A percentile compares a stretch with the other conserved stretches of the same genome.
These are phyloP conservation scores for Thripadectes ignobilis DNA, from an alignment of 2,797 vertebrate genomes.

Conservation along the genomic window DNA sequence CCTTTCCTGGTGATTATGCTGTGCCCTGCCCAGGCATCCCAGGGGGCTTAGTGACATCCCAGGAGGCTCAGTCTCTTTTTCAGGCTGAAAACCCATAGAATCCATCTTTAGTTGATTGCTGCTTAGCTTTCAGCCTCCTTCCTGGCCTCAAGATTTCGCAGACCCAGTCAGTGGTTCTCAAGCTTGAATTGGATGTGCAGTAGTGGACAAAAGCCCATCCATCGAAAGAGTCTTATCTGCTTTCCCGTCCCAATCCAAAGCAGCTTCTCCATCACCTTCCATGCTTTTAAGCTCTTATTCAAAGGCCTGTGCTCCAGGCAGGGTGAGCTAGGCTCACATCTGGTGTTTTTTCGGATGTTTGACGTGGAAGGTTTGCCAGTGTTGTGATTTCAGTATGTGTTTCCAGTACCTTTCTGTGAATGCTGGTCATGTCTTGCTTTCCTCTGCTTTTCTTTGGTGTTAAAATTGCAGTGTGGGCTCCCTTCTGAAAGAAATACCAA, in stretches of 20 bases:
- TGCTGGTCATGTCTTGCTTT: background rate
- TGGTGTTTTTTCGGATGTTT: background rate
- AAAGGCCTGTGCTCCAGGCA: background rate
- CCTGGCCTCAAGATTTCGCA: background rate
- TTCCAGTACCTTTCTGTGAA: background rate
- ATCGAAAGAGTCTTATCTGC: background rate
- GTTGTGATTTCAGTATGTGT: background rate
- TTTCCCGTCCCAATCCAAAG: background rate
- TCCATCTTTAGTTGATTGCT: background rate
- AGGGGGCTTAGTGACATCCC: background rate
- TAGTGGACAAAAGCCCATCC: background rate
- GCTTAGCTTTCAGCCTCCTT: background rate
- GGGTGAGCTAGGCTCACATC: background rate
- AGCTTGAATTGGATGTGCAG: background rate
- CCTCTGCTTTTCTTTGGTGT: background rate
- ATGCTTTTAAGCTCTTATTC: background rate
- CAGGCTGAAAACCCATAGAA: background rate
- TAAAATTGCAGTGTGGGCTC: conserved; percentile 8
- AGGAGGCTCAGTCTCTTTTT: background rate
- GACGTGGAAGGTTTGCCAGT: background rate
- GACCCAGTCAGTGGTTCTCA: background rate
- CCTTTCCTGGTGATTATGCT: background rate
- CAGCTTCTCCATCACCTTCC: rapidly evolving
- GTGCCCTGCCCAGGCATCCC: background rate
- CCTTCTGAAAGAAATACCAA: conserved; percentile 23